Conservation (phyloP, 2,113 vertebrate genomes). For the Equus przewalskii region DNA sequence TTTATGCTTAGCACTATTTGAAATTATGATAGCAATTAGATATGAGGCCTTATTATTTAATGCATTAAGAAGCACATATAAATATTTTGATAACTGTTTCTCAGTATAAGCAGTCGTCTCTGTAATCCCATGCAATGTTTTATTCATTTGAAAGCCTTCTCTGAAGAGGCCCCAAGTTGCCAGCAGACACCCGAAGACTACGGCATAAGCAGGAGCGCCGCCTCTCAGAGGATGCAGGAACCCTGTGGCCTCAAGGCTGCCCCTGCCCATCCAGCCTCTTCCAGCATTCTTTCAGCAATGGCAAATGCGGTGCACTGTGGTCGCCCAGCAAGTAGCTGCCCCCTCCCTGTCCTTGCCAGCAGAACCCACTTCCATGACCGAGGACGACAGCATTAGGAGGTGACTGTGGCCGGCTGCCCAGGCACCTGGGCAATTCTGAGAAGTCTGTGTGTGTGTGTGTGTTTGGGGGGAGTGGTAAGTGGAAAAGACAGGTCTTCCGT, state of each 20-base stretch:
- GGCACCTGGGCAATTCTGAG: neutral
- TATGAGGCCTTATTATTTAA: neutral
- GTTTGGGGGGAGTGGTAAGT: rapidly evolving
- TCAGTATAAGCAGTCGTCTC: neutral
- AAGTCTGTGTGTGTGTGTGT: neutral
- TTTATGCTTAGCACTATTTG: neutral
- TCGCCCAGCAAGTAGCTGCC: rapidly evolving
- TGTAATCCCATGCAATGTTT: neutral
- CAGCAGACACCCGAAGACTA: neutral
- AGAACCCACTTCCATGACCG: neutral
- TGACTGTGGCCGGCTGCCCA: neutral
- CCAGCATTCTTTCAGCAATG: neutral
- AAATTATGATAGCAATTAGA: neutral
- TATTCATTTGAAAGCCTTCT: neutral
- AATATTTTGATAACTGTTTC: neutral
- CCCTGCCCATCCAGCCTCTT: neutral
- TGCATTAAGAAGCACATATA: neutral
- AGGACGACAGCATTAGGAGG: neutral
- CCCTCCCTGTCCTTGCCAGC: neutral
- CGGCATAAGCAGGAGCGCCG: neutral
- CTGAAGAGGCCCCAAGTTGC: neutral
- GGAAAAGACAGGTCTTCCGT: neutral
- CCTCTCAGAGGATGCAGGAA: neutral
- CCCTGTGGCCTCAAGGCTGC: rapidly evolving
- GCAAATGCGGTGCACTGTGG: rapidly evolving